phyloP scores from a whole-genome alignment of 2,888 invertebrate genomes.

The Amblyjoppa fuscipennis region DNA sequence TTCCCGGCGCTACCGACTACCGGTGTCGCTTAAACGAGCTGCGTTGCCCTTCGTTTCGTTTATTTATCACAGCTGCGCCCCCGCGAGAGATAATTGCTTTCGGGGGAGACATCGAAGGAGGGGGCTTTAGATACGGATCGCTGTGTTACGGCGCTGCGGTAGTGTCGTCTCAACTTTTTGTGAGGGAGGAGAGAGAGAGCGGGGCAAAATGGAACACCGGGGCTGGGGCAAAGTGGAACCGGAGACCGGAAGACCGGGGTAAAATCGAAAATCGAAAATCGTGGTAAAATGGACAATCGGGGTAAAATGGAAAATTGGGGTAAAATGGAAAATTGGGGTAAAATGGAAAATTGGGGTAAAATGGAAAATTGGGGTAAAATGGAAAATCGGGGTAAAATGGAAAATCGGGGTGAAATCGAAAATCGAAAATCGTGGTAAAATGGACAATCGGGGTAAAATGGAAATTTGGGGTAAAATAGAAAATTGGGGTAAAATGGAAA shows the following conservation, averaged over 20 bases:
- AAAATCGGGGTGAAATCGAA: no score
- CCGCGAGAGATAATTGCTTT: slow-evolving; percentile 27
- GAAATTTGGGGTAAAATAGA: no score
- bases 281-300: no score
- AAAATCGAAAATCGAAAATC: no score
- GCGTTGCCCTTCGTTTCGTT: background rate
- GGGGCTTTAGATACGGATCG: background rate
- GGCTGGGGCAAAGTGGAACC: background rate
- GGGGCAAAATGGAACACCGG: background rate
- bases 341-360: no score
- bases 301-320: no score
- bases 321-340: no score
- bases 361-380: no score
- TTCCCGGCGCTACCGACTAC: background rate
- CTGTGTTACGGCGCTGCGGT: background rate
- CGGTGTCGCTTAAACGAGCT: slow-evolving; percentile 1
- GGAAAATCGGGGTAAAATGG: no score
- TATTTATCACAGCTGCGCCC: background rate
- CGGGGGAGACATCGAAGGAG: background rate
- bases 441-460: no score
- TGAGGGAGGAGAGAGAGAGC: background rate
- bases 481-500: no score
- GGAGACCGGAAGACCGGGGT: background rate
- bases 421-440: no score
- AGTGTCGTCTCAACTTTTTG: background rate